Conservation (phyloP, 30 jellyfish, hydroid and myxozoan genomes). For the Mastigias papua region DNA sequence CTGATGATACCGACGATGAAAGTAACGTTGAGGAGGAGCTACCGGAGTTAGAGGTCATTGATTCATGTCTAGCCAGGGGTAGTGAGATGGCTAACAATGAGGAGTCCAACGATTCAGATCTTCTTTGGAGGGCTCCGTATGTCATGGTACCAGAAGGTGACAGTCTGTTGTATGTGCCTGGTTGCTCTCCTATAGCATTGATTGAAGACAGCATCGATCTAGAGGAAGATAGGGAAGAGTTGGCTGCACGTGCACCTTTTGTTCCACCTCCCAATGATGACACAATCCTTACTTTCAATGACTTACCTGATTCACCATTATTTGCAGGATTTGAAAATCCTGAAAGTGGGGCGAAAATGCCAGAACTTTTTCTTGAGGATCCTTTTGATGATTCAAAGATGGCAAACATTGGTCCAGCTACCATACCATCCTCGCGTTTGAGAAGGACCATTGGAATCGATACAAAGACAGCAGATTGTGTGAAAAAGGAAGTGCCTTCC, state of each 20-base stretch:
- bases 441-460: slow-evolving; percentile 9
- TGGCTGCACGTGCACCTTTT: slow-evolving; percentile 92
- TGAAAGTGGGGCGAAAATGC: slow-evolving; percentile 38
- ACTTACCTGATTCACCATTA: slow-evolving; percentile 64
- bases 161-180: slow-evolving; percentile 52
- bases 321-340: slow-evolving; percentile 54
- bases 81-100: slow-evolving; percentile 33
- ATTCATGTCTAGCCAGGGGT: neutral
- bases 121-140: slow-evolving; percentile 78
- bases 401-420: slow-evolving; percentile 56
- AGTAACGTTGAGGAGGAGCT: slow-evolving; percentile 73
- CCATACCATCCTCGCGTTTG: slow-evolving; percentile 45
- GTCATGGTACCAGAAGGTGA: slow-evolving; percentile 73
- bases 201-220: slow-evolving; percentile 39
- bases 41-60: slow-evolving; percentile 72
- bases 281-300: slow-evolving; percentile 77
- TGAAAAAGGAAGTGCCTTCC: neutral
- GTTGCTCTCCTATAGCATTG: slow-evolving; percentile 46
- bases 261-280: slow-evolving; percentile 94
- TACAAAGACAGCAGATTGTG: neutral
- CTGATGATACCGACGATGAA: slow-evolving; percentile 21
- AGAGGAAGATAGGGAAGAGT: slow-evolving; percentile 65
- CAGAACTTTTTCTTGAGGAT: slow-evolving; percentile 75
- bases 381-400: slow-evolving; percentile 54
- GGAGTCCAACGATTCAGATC: slow-evolving; percentile 32